Conservation (phyloP, 2,113 vertebrate genomes). For the Lanius collurio region DNA sequence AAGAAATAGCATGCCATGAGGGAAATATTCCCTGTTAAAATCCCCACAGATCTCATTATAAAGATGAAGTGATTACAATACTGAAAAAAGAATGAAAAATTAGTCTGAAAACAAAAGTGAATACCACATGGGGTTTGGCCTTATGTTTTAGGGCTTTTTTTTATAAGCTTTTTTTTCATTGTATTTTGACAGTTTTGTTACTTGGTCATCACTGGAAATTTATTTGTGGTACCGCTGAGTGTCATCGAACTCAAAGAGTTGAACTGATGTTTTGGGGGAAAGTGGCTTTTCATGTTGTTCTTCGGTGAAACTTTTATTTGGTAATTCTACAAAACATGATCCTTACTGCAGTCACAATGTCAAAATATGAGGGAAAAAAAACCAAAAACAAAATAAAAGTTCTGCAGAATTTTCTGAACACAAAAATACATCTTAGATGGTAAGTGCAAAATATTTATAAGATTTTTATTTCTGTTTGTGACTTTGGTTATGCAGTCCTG, state of each 20-base stretch:
- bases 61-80: neutral
- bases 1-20: neutral
- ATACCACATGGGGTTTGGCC: neutral
- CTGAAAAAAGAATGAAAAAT: slow-evolving; percentile 12
- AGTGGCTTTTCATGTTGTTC: neutral
- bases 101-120: neutral
- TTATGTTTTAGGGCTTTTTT: neutral
- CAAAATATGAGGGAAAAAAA: neutral
- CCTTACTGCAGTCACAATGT: neutral
- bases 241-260: neutral
- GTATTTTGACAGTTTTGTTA: neutral
- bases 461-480: neutral
- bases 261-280: neutral
- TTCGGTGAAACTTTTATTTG: neutral
- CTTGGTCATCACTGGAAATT: neutral
- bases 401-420: neutral
- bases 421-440: neutral
- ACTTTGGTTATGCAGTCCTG: neutral
- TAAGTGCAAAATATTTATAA: neutral
- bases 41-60: slow-evolving; percentile 14
- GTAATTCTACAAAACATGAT: neutral
- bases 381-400: neutral
- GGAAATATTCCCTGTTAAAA: neutral
- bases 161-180: neutral
- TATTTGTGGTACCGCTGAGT: neutral